These are phyloP conservation scores for Pedicia rivosa DNA, from an alignment of 2,888 invertebrate species.

Conservation along the genomic window DNA sequence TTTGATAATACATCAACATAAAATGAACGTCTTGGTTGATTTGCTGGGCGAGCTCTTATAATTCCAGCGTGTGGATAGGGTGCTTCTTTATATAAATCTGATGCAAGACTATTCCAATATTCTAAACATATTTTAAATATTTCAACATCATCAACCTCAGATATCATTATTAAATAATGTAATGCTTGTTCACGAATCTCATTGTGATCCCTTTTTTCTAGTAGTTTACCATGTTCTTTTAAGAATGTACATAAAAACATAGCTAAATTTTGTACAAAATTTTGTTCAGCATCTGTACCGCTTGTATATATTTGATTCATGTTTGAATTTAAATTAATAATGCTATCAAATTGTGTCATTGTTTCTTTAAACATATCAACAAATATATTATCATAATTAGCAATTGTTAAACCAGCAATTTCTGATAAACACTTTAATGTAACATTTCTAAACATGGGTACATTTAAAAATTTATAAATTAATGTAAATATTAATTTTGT, in stretches of 20 bases:
- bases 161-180: slow-evolving; percentile 77
- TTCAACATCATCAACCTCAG: slow-evolving; percentile 97
- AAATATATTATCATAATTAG: slow-evolving; percentile 88
- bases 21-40: slow-evolving; percentile 46
- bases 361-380: slow-evolving; percentile 78
- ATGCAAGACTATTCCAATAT: slow-evolving; percentile 91
- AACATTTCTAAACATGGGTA: slow-evolving; percentile 95
- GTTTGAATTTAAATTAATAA: slow-evolving; percentile 82
- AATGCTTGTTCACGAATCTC: slow-evolving; percentile 68
- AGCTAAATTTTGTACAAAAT: slow-evolving; percentile 96
- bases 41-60: slow-evolving; percentile 10
- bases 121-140: slow-evolving; percentile 99
- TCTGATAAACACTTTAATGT: slow-evolving; percentile 97
- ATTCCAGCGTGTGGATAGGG: slow-evolving; percentile 37
- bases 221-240: slow-evolving; percentile 84
- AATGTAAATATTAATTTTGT: slow-evolving; percentile 90
- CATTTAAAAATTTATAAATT: slow-evolving; percentile 91
- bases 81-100: slow-evolving; percentile 81
- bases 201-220: slow-evolving; percentile 65
- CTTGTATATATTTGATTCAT: slow-evolving; percentile 87
- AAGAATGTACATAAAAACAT: slow-evolving; percentile 93
- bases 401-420: slow-evolving; percentile 82
- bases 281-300: slow-evolving; percentile 93
- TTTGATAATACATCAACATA: slow-evolving; percentile 71
- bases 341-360: slow-evolving; percentile 81